Base-by-base conservation (phyloP, 2,888 invertebrate species). In the Apotomis capreana region DNA sequence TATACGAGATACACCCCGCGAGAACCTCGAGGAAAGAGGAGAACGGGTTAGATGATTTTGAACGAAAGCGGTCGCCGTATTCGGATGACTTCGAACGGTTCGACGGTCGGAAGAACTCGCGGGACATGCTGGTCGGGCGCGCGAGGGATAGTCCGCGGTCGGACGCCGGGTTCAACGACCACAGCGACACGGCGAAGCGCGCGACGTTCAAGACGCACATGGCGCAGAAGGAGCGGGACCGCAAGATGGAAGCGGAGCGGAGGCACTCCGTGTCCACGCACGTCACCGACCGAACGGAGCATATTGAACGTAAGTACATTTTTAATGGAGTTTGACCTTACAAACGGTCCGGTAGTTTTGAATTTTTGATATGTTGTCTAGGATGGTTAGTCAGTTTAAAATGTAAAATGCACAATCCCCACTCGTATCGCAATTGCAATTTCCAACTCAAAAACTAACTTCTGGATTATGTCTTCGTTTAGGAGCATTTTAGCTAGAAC, bases 201-300 rank as follows among this genome's bases (percentile, higher is more conserved):
- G 95, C 96, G 0, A 96, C 96, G 0, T 96, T 96, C 80, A 95
- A 95, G 79, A 96, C 96, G 0, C 96, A 96, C 81, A 96, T 96
- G 95, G 95, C 94, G 0, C 95, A 95, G 82, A 96, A 95, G 76
- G 95, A 95, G 79, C 91, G 95, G 77, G 92, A 93, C 60, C 87
- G 91, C 68, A 92, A 92, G 76, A 89, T 94, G 70, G 96, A 96
- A 80, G 95, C 96, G 4, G 96, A 96, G 77, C 95, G 97, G 74
- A 94, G 96, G 79, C 95, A 95, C 70, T 96, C 96, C 0, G 96
- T 96, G 0, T 96, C 96, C 0, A 97, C 97, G 0, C 95, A 96
- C 78, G 95, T 95, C 62, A 96, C 96, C 0, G 96, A 96, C 76
- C 95, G 95, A 84, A 94, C 95, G 74, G 93, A 94, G 78, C 91